A percentile compares a stretch with the other conserved stretches of the same genome.
phyloP scores from a whole-genome alignment of 2,888 invertebrate genomes.

The Elgonia sp. region DNA sequence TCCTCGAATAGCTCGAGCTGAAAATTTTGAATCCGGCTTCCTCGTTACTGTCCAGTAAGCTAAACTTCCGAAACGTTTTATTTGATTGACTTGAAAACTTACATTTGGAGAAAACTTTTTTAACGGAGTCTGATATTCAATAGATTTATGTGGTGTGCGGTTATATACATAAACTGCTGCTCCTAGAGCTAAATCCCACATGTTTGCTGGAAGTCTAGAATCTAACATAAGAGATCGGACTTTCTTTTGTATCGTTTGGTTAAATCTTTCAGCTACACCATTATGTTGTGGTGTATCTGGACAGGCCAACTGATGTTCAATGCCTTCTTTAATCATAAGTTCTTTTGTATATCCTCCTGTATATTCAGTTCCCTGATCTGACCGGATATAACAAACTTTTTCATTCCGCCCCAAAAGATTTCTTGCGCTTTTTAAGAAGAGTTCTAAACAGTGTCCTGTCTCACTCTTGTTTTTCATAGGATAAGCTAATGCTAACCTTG shows the following conservation, averaged over 20 bases:
- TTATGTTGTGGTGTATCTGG: no score
- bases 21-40: no score
- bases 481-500: conserved; percentile 76
- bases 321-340: conserved; percentile 15
- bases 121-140: conserved; percentile 58
- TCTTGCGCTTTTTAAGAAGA: conserved; percentile 74
- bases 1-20: no score
- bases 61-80: conserved; percentile 68
- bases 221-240: conserved; percentile 56
- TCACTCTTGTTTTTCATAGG: conserved; percentile 73
- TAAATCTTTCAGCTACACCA: conserved; percentile 69
- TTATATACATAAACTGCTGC: no score
- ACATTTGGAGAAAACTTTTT: conserved; percentile 62
- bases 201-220: conserved; percentile 66
- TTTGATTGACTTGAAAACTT: conserved; percentile 59
- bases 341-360: conserved; percentile 42
- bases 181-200: conserved; percentile 76
- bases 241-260: conserved; percentile 58
- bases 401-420: conserved; percentile 76
- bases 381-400: conserved; percentile 78
- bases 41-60: conserved; percentile 66
- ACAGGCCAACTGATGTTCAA: conserved; percentile 52
- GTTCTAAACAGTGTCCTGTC: conserved; percentile 69
- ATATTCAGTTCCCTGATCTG: conserved; percentile 72
- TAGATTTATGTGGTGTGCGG: conserved; percentile 76